These are phyloP conservation scores for Eurois occulta DNA, from an alignment of 2,888 invertebrate genomes.

Conservation along the genomic window DNA sequence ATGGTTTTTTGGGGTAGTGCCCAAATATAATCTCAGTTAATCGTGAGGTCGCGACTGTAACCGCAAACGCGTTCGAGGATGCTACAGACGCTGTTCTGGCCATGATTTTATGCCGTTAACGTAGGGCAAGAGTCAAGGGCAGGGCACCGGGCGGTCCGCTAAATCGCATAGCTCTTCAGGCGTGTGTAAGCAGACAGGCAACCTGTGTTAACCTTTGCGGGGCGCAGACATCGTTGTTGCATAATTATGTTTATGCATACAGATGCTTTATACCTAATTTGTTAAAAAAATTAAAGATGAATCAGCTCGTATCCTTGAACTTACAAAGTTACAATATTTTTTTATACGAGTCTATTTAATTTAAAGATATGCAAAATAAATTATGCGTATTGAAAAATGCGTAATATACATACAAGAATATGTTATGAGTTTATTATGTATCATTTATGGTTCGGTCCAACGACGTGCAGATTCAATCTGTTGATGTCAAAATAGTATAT, in stretches of 20 bases:
- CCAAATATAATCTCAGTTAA: conserved; percentile 28
- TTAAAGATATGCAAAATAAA: conserved; percentile 12
- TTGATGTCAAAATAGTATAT: neutral
- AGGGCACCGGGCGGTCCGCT: conserved; percentile 61
- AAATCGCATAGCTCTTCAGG: conserved; percentile 51
- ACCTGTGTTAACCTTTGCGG: conserved; percentile 56
- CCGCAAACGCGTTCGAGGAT: conserved; percentile 42
- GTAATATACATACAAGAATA: conserved; percentile 7
- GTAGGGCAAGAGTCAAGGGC: conserved; percentile 79
- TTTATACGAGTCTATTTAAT: neutral
- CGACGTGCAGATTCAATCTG: conserved; percentile 1
- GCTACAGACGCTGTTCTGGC: conserved; percentile 63
- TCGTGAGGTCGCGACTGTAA: conserved; percentile 36
- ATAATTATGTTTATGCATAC: conserved; percentile 17
- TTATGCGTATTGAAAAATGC: neutral
- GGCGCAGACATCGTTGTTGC: conserved; percentile 28
- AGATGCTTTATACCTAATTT: conserved; percentile 14
- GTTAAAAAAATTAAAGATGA: conserved; percentile 33
- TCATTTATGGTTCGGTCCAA: conserved; percentile 1
- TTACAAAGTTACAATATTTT: conserved; percentile 16
- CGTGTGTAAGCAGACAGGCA: conserved; percentile 42
- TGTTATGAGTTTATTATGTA: no score
- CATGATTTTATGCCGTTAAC: conserved; percentile 69
- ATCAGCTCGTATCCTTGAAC: conserved; percentile 36
- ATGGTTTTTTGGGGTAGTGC: conserved; percentile 37